Evolutionary conservation across 2,888 invertebrate genomes (phyloP), one percentile per base, ranked within the genome.

Genomic region (Drosophila sordidapex): DNA sequence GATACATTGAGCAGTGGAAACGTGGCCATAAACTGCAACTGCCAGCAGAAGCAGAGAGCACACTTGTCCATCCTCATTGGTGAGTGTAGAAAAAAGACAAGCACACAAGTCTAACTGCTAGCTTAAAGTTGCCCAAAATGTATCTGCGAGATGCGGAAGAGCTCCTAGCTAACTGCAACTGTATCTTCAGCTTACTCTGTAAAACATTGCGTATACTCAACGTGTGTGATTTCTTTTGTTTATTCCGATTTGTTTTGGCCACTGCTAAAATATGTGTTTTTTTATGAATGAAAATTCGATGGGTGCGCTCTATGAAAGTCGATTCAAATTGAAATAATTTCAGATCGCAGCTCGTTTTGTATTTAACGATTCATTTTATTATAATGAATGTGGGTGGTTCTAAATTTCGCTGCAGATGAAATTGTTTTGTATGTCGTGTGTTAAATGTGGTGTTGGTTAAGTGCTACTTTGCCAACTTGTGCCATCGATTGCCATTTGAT

Each of bases 181-280:
- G 15, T 31, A 46, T n/a, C 35, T 54, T n/a, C 25, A 13, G 25
- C 33, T 52, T 11, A 46, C 40, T 33, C 18, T 29, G 58, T 35
- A 49, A 36, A 59, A 75, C 74, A 68, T 76, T 87, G 87, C 83
- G 89, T 89, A 84, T 84, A 84, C 89, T 87, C 69, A 70, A 54
- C 49, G n/a, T 31, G 49, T 60, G 38, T 11, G 35, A 35, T 31
- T 38, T 46, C 52, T n/a, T 48, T 31, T 43, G 60, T 58, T 74
- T 58, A 54, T 13, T 35, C 15, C 31, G 18, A 33, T 46, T 57
- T 11, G 10, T 18, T 11, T 40, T 31, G 13, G 33, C 57, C 49
- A 29, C 40, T 53, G 56, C 33, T 7, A 43, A 43, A 31, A 15
- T n/a, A 8, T 15, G 21, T 36, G n/a, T 38, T 48, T 21, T 63